Conservation (phyloP, 2,113 vertebrate species). For the Rhabdomys dilectus region DNA sequence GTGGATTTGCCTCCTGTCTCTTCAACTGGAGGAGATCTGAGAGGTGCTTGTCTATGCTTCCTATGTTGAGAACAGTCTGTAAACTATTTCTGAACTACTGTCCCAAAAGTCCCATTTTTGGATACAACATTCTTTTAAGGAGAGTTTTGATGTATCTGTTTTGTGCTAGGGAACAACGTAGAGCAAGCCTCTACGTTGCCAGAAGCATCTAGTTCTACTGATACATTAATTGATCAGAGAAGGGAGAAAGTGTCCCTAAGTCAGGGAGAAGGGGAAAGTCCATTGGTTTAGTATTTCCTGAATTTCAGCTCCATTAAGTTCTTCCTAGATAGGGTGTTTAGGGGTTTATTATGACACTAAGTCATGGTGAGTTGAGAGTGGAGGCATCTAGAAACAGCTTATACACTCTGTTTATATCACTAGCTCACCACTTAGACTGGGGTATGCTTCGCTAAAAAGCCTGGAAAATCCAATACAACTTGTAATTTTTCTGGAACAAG, state of each 20-base stretch:
- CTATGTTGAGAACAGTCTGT: not conserved
- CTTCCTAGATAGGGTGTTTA: not conserved
- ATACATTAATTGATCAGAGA: not conserved
- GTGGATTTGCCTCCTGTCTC: not conserved
- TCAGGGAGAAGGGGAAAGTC: not conserved
- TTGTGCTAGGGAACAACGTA: not conserved
- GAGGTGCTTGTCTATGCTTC: not conserved
- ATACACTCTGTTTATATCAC: not conserved
- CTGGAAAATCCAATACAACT: conserved; percentile 27
- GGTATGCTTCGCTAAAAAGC: conserved; percentile 11
- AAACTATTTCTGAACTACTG: not conserved
- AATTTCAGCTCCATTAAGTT: not conserved
- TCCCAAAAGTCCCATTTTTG: not conserved
- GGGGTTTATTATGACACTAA: conserved; percentile 8
- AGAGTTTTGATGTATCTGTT: not conserved
- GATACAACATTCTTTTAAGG: not conserved
- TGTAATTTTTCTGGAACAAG: conserved; percentile 9
- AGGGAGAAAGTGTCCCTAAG: not conserved
- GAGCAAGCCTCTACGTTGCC: not conserved
- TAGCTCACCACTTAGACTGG: not conserved
- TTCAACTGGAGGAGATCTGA: too few species aligned
- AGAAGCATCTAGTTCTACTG: not conserved
- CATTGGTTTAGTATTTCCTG: conserved; percentile 36
- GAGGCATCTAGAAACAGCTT: not conserved
- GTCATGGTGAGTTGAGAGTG: not conserved